These are phyloP conservation scores for Arothron firmamentum DNA, from an alignment of 2,113 vertebrate species.

Conservation along the genomic window DNA sequence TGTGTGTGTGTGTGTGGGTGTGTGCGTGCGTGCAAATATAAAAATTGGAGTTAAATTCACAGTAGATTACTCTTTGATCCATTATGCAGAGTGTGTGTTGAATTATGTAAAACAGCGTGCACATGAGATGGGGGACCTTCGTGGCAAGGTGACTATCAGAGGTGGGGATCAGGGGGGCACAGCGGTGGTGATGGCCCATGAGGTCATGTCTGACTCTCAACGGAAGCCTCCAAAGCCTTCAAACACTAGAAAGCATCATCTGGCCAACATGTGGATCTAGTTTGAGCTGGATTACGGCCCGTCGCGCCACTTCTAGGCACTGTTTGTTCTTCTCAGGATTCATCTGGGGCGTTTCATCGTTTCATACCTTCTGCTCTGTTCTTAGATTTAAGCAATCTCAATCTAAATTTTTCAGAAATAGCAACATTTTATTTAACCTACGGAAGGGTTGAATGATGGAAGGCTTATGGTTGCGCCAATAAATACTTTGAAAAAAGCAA, in stretches of 20 bases:
- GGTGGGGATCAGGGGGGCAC: slow-evolving; percentile 53
- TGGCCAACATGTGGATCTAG: slow-evolving; percentile 64
- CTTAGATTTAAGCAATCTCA: neutral
- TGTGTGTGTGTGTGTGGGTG: too few species aligned
- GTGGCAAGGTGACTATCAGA: slow-evolving; percentile 43
- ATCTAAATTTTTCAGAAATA: neutral
- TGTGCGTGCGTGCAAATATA: slow-evolving; percentile 24
- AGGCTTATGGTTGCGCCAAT: too few species aligned
- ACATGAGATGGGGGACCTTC: slow-evolving; percentile 39
- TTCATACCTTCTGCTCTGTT: neutral
- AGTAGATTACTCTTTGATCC: slow-evolving; percentile 52
- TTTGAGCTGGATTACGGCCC: slow-evolving; percentile 55
- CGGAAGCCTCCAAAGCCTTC: slow-evolving; percentile 23
- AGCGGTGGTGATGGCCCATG: slow-evolving; percentile 40
- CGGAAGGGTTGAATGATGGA: too few species aligned
- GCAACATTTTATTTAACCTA: neutral
- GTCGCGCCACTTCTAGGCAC: slow-evolving; percentile 20
- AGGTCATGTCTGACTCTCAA: slow-evolving; percentile 66
- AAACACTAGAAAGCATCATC: slow-evolving; percentile 47
- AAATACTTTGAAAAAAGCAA: too few species aligned
- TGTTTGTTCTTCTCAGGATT: slow-evolving; percentile 36
- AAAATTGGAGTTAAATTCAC: slow-evolving; percentile 44
- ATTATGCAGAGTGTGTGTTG: slow-evolving; percentile 58
- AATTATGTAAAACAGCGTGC: slow-evolving; percentile 53
- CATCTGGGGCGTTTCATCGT: slow-evolving; percentile 15